These are phyloP conservation scores for Malthinus flaveolus DNA, from an alignment of 2,888 invertebrate species.

Conservation along the genomic window DNA sequence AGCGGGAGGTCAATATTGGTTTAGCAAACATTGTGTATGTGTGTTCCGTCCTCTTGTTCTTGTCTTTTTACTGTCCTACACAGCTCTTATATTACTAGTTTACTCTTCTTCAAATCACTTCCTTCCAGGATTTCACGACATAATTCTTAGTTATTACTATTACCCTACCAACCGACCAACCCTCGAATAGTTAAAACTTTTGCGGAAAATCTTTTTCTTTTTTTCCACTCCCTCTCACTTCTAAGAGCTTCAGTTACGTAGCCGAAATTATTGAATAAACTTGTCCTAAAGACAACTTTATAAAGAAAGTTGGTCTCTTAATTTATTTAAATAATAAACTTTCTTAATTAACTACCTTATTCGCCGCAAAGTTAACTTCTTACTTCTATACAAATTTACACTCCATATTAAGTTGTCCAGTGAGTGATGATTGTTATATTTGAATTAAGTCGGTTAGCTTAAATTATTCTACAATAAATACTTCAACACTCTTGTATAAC, in stretches of 20 bases:
- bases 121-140: conserved; percentile 12
- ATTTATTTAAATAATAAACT: conserved; percentile 13
- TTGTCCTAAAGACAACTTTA: too few species aligned
- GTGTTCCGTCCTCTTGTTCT: conserved; percentile 15
- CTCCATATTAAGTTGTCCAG: neutral
- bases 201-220: too few species aligned
- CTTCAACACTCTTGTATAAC: too few species aligned
- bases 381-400: conserved; percentile 9
- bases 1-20: conserved; percentile 28
- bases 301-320: too few species aligned
- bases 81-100: conserved; percentile 16
- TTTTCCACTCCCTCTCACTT: too few species aligned
- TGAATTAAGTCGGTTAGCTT: too few species aligned
- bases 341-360: conserved; percentile 14
- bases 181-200: too few species aligned
- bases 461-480: too few species aligned
- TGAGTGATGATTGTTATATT: too few species aligned
- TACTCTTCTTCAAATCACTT: conserved; percentile 17
- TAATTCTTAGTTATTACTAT: conserved; percentile 8
- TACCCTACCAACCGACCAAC: too few species aligned
- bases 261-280: too few species aligned
- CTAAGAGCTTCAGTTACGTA: too few species aligned
- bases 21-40: conserved; percentile 21
- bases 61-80: conserved; percentile 18
- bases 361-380: neutral